Conservation (phyloP, 2,888 invertebrate species). For the Rotaria magnacalcarata region DNA sequence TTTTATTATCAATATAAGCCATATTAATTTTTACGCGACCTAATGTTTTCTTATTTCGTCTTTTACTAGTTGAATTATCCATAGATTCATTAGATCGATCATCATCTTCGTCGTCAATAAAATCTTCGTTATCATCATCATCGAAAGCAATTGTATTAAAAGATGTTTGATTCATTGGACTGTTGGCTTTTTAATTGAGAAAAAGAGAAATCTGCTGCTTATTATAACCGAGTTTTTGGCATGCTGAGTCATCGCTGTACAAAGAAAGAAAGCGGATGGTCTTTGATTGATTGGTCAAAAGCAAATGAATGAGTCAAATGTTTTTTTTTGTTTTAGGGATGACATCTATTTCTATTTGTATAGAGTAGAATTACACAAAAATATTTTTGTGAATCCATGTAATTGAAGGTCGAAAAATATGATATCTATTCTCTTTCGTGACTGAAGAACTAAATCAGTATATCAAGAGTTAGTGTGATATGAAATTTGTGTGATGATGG, state of each 20-base stretch:
- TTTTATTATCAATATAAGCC: constrained; percentile 99
- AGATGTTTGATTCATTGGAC: background rate
- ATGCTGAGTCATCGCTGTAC: background rate
- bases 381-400: too few species aligned
- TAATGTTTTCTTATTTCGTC: constrained; percentile 64
- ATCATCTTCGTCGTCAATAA: background rate
- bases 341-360: background rate
- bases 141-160: background rate
- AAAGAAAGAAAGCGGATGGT: background rate
- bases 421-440: too few species aligned
- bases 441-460: too few species aligned
- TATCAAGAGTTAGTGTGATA: too few species aligned
- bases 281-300: background rate
- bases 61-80: background rate
- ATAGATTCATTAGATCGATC: background rate
- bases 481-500: too few species aligned
- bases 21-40: constrained; percentile 99
- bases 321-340: background rate
- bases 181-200: background rate
- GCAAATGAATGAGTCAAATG: background rate
- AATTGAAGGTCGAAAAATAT: too few species aligned
- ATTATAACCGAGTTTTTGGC: background rate
- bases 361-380: too few species aligned
- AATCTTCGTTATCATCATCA: background rate
- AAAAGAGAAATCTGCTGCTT: background rate